Percentiles rank a stretch among this genome's conserved stretches.
Evolutionary conservation across 2,888 invertebrate species (phyloP).

Genomic region (Coleophora deauratella): DNA sequence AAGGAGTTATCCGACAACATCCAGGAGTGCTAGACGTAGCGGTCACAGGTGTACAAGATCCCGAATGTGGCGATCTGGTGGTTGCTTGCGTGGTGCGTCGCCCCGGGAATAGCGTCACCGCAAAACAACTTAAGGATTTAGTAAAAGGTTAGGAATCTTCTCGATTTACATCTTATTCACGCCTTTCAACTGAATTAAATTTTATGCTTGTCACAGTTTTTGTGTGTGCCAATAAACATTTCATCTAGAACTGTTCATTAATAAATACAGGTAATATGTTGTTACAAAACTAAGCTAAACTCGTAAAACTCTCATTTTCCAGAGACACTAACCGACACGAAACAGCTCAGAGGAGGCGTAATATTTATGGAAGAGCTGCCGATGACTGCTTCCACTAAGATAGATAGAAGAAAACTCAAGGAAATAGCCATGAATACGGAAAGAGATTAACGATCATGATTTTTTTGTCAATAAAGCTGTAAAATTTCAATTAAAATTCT

Average conservation of each 20-base stretch:
- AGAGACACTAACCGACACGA: conserved; percentile 27
- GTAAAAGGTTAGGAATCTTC: background rate
- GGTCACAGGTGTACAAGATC: conserved; percentile 32
- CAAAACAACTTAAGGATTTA: background rate
- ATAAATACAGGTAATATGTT: background rate
- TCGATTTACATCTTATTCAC: background rate
- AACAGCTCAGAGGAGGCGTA: conserved; percentile 39
- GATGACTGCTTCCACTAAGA: conserved; percentile 29
- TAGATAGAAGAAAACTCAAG: conserved; percentile 21
- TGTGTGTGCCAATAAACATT: background rate
- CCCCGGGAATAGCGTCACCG: background rate
- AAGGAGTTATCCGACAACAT: conserved; percentile 32
- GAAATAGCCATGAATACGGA: background rate
- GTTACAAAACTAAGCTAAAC: background rate
- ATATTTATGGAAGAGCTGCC: conserved; percentile 34
- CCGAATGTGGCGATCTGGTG: conserved; percentile 21
- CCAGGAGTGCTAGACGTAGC: conserved; percentile 36
- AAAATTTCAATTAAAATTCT: background rate
- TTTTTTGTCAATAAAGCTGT: background rate
- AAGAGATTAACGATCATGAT: background rate
- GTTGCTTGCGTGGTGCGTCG: background rate
- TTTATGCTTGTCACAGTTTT: background rate
- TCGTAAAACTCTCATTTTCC: conserved; percentile 13
- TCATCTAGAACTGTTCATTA: background rate
- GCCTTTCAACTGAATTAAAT: background rate